Base-by-base conservation (phyloP, 1,140 invertebrate genomes). In the Diploscapter pachys region DNA sequence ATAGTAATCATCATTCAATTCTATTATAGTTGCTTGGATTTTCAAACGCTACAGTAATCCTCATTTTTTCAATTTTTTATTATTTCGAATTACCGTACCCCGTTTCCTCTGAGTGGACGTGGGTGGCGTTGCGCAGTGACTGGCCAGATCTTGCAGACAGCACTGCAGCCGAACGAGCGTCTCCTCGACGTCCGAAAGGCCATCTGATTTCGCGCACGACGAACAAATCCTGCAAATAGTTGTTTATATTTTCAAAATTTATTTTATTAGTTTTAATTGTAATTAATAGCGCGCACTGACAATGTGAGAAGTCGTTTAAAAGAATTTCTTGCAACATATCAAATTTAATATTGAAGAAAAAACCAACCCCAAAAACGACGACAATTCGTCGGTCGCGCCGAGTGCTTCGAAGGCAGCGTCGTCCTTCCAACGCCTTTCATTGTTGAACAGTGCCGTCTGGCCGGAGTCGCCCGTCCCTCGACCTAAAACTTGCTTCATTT, bases 341-440 rank as follows among this genome's bases (percentile, higher is more conserved):
- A 31, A 31, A 1, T 31, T 31, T 31, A 31, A 31, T 1, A 31
- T 31, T 31, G 31, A 31, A 31, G 31, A 31, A 31, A 75, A 81
- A 71, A 68, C 74, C 75, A 88, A 88, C 65, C 92, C 91, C 79
- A 93, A 88, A 73, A 89, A 88, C 76, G 90, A 91, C 2, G 91
- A 89, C 6, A 93, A 85, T 86, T 93, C 92, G 87, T 93, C 92
- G 8, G 90, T 91, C 1, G 90, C 87, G 3, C 91, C 91, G 53
- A 93, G 86, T 31, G 91, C 91, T 81, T 91, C 88, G 86, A 92
- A 91, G 77, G 92, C 87, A 55, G 83, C 78, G 80, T 91, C 89
- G 86, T 90, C 89, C 85, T 92, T 92, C 3, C 87, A 85, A 79
- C 89, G 85, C 73, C 89, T 83, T 80, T 91, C 89, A 11, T 90